phyloP scores from a whole-genome alignment of 2,113 vertebrate species.

The Aldabrachelys gigantea region DNA sequence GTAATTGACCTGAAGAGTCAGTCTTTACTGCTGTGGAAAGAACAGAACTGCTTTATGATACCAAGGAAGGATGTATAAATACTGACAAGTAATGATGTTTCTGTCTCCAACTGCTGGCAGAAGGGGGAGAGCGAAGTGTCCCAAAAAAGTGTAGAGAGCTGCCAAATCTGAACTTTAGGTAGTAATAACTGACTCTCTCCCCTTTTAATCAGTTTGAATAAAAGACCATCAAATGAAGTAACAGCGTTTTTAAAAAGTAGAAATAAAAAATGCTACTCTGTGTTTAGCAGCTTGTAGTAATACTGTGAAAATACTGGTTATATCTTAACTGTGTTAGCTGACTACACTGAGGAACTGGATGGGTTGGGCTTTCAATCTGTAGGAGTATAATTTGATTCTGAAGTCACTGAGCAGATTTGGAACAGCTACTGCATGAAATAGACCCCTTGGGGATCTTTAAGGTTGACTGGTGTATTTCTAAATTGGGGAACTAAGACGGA shows the following conservation, averaged over 20 bases:
- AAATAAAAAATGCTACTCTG: not conserved
- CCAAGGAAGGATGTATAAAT: slow-evolving; percentile 2
- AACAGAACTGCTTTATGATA: slow-evolving; percentile 3
- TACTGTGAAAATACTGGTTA: not conserved
- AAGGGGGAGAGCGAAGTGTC: not conserved
- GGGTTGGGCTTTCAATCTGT: not conserved
- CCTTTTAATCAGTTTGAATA: not conserved
- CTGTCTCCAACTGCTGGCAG: slow-evolving; percentile 34
- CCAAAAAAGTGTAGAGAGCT: not conserved
- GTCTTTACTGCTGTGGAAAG: slow-evolving; percentile 10
- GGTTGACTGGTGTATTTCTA: not conserved
- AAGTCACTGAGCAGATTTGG: not conserved
- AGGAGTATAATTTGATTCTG: not conserved
- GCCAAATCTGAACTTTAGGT: not conserved
- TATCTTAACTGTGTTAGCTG: not conserved
- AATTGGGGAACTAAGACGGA: not conserved
- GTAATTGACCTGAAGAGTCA: slow-evolving; percentile 40
- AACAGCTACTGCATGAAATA: not conserved
- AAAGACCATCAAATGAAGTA: not conserved
- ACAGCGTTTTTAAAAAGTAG: not conserved
- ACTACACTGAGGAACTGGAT: not conserved
- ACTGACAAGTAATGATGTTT: not conserved
- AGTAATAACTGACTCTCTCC: not conserved
- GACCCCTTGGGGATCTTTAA: not conserved
- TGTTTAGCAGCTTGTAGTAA: not conserved